A percentile compares a stretch with the other conserved stretches of the same genome.
phyloP scores from a whole-genome alignment of 1,140 invertebrate genomes.

The Choristoneura fumiferana region DNA sequence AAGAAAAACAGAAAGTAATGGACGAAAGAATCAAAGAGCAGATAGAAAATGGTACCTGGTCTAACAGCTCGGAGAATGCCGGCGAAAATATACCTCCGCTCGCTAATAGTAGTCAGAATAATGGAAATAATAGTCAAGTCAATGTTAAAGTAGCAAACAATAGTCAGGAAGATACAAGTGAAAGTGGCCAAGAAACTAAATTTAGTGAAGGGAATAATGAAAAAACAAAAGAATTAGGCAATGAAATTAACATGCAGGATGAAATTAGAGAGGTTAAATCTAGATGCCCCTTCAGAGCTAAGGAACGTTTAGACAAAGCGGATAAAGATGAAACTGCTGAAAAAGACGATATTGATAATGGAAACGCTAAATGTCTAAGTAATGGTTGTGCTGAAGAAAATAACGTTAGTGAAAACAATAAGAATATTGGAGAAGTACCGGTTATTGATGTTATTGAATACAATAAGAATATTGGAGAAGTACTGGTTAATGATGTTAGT shows the following conservation, averaged over 20 bases:
- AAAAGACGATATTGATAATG: slow-evolving; percentile 12
- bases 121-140: slow-evolving; percentile 6
- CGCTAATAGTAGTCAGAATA: no score
- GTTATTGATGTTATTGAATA: no score
- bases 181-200: no score
- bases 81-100: no score
- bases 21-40: slow-evolving; percentile 55
- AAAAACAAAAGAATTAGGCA: slow-evolving; percentile 2
- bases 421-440: no score
- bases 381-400: slow-evolving; percentile 10
- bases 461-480: no score
- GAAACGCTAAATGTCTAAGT: neutral
- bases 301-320: neutral
- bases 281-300: no score
- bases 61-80: neutral
- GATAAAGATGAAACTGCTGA: neutral
- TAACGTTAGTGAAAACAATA: slow-evolving; percentile 25
- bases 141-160: slow-evolving; percentile 2
- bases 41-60: slow-evolving; percentile 48
- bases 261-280: no score
- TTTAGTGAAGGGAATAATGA: slow-evolving; percentile 4
- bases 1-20: slow-evolving; percentile 78
- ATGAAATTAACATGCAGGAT: neutral
- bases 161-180: no score
- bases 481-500: no score